Base-by-base conservation (phyloP, 2,797 vertebrate species). In the Hozukius guyotensis region DNA sequence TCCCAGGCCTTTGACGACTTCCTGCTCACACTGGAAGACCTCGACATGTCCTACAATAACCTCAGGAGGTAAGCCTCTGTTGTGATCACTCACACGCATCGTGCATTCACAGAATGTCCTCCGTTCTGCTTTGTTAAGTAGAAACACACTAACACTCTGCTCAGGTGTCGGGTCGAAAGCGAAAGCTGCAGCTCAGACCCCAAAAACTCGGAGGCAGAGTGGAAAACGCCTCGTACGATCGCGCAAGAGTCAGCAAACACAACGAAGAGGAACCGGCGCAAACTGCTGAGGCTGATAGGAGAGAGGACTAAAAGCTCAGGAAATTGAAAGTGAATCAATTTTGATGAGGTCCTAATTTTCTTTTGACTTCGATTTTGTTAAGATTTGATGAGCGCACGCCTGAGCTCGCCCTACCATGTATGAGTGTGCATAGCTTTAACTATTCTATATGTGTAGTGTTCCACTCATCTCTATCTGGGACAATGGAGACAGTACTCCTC, bases 31-130 rank as follows among this genome's bases (percentile, higher is more conserved):
- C 87, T 99, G 49, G 98, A 99, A 86, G 98, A 98, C 87, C 95
- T 99, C 13, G 98, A 99, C 80, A 72, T 99, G 87, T 98, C 97
- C 80, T 98, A 98, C 94, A 99, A 99, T 88, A 99, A 99, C 89
- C 95, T 98, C 77, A 95, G 95, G 62, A 95, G 81, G 94, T 94
- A 78, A 78, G 22, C 10, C 49, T 52, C 12, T 42, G 13, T 61
- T 53, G 64, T n/a, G 1, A 81, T 64, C 38, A 22, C 16, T 18
- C 11, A 32, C 22, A 12, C 4, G 10, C 32, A 36, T 6, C 4
- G 4, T 24, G 13, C 10, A 31, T 52, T 46, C 12, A 31, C 25
- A 64, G 13, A 12, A 11, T 2, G 49, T 27, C 42, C 66, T 66
- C 59, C 68, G n/a, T 38, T 69, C 65, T 22, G 61, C 36, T 76